A percentile compares a stretch with the other conserved stretches of the same genome.
Evolutionary conservation across 1,140 invertebrate species (phyloP).

Genomic region (Drosophila guanche): DNA sequence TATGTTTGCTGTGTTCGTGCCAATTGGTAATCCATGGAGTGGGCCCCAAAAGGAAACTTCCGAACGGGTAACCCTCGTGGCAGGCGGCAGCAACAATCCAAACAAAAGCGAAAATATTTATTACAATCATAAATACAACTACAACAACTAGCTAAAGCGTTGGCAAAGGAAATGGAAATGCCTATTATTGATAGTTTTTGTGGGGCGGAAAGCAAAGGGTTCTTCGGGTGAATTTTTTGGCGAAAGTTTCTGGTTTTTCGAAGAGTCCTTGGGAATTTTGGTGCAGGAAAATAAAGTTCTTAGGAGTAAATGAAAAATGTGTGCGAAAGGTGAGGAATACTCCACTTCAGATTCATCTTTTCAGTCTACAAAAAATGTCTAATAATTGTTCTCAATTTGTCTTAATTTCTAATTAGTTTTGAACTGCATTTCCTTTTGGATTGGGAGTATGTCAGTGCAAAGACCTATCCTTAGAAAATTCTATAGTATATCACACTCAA

Average conservation of each 20-base stretch:
- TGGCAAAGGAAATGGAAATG: slow-evolving; percentile 13
- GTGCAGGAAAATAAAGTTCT: too few relatives aligned
- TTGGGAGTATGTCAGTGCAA: too few relatives aligned
- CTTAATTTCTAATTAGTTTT: too few relatives aligned
- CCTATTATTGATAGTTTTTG: slow-evolving; percentile 22
- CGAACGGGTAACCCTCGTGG: background rate
- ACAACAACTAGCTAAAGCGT: background rate
- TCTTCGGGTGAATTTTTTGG: slow-evolving; percentile 3
- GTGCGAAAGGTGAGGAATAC: too few relatives aligned
- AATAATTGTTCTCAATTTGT: too few relatives aligned
- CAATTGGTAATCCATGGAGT: slow-evolving; percentile 24
- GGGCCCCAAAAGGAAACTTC: slow-evolving; percentile 8
- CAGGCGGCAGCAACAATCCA: slow-evolving; percentile 10
- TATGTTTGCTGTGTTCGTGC: slow-evolving; percentile 27
- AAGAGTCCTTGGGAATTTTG: slow-evolving; percentile 1
- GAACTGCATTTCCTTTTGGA: too few relatives aligned
- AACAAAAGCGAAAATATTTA: slow-evolving; percentile 47
- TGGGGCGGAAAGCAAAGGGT: slow-evolving; percentile 4
- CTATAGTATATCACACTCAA: slow-evolving; percentile 5
- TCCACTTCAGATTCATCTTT: too few relatives aligned
- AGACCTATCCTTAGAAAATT: background rate
- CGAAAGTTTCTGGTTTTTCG: background rate
- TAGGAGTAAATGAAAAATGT: too few relatives aligned
- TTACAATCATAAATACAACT: slow-evolving; percentile 40
- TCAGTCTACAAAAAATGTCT: too few relatives aligned